Base-by-base conservation (phyloP, 2,797 vertebrate species). In the Myotis pilosus region DNA sequence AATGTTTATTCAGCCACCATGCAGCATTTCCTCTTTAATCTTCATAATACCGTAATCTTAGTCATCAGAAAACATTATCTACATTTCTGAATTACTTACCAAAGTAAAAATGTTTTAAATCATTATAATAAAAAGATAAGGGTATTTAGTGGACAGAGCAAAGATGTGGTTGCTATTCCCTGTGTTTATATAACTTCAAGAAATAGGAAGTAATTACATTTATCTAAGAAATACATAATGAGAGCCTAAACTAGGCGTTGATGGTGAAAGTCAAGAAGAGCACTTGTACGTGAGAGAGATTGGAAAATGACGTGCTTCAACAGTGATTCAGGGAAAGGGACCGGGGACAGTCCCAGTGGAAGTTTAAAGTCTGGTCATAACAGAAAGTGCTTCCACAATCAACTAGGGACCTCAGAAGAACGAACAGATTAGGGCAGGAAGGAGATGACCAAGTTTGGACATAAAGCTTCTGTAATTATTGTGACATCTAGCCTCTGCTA, bases 391-490 rank as follows among this genome's bases (percentile, higher is more conserved):
- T 72, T 91, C 75, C 25, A 23, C 19, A 4, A 41, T 81, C 49
- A 60, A n/a, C 44, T 51, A 81, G 41, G 49, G 62, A 92, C 19
- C 92, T 55, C 25, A 66, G n/a, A 41, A 86, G 53, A 92, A 92
- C 30, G n/a, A 92, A 78, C 23, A 74, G 74, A 90, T 75, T 76
- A 89, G 60, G 33, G 11, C 30, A 57, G 87, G 38, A 60, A 87
- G 30, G 36, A 74, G 10, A 81, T 76, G 88, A 81, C 28, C 22
- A 74, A 36, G 3, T 95, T 74, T 93, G 68, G 3, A 78, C 68
- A 51, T 30, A 44, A 33, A 81, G 33, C 76, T 12, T 91, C 76
- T 95, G 23, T 84, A 82, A 82, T 89, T 90, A 81, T 71, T 87
- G 51, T 72, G 23, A 55, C 16, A 60, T 89, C 62, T 88, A 75